Evolutionary conservation across 2,888 invertebrate species (phyloP).

Genomic region (Oscheius sp.): DNA sequence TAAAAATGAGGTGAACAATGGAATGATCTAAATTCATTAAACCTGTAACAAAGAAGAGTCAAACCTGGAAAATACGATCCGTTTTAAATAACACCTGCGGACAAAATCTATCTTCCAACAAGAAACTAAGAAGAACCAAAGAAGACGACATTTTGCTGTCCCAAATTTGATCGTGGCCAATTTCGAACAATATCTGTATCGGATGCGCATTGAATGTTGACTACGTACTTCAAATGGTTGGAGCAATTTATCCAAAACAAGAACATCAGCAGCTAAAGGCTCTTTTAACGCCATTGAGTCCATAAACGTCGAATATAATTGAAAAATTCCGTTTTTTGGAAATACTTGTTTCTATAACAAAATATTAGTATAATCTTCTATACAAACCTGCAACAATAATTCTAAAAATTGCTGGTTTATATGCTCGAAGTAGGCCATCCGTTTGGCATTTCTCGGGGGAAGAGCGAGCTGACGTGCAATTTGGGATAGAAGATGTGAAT

Average conservation of each 20-base stretch:
- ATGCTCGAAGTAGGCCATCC: conserved; percentile 30
- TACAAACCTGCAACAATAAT: too few relatives aligned
- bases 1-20: conserved; percentile 12
- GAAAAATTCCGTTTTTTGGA: conserved; percentile 9
- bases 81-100: conserved; percentile 4
- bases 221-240: conserved; percentile 34
- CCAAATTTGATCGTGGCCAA: neutral
- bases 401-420: neutral
- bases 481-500: conserved; percentile 11
- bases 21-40: neutral
- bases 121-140: neutral
- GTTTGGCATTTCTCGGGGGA: neutral
- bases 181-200: neutral
- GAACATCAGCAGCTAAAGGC: conserved; percentile 18
- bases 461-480: conserved; percentile 23
- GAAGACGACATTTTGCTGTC: neutral
- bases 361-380: too few relatives aligned
- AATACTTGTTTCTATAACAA: neutral
- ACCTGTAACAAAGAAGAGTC: neutral
- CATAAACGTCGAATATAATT: conserved; percentile 29
- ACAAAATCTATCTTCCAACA: conserved; percentile 24
- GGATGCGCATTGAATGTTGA: neutral
- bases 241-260: conserved; percentile 28
- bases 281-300: conserved; percentile 24
- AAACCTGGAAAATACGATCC: conserved; percentile 12